Base-by-base conservation (phyloP, 2,888 invertebrate species). In the Protodeltote pygarga region DNA sequence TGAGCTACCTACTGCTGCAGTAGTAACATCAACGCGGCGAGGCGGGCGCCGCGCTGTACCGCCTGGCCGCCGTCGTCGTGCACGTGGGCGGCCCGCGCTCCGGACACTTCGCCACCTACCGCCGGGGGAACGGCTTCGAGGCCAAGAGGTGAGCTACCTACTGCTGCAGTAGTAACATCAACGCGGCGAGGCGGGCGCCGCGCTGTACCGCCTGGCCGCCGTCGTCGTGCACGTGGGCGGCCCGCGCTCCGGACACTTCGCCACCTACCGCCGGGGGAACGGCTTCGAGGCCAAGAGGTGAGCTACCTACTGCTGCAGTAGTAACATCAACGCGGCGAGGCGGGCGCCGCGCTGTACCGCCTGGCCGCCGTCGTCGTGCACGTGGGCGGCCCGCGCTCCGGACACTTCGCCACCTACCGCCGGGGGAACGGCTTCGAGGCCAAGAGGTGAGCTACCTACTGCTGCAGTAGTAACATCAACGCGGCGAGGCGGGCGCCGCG, bases 71-170 rank as follows among this genome's bases (percentile, higher is more conserved):
- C 1, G 98, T 98, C 4, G 96, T 98, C 31, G 97, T 97, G 57
- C 98, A 98, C 90, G 94, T 96, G 59, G 98, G 98, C 2, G 96
- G 96, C 32, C 96, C 97, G 5, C 94, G 96, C 79, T 96, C 97
- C 31, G 99, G 99, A 1, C 99, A 99, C 93, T 99, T 98, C 92
- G 96, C 98, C 51, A 98, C 98, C 29, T 98, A 98, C 85, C 93
- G 98, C 50, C 93, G 97, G 9, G 97, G 96, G 57, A 93, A 93
- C 82, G 93, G 93, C 21, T 86, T 90, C 63, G 93, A 93, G 65
- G 88, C 92, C 55, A 92, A 92, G 77, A 79, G 93, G 79, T 93
- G 64, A 20, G 20, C 1, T 5, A 0, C 15, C 5, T 0, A 15
- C 10, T 9, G 24, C 8, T 13, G 3, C 3, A 9, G 6, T 23